Percentiles rank a stretch among this genome's conserved stretches.
Conservation (phyloP, 2,113 vertebrate genomes). For the Strigops habroptila region DNA sequence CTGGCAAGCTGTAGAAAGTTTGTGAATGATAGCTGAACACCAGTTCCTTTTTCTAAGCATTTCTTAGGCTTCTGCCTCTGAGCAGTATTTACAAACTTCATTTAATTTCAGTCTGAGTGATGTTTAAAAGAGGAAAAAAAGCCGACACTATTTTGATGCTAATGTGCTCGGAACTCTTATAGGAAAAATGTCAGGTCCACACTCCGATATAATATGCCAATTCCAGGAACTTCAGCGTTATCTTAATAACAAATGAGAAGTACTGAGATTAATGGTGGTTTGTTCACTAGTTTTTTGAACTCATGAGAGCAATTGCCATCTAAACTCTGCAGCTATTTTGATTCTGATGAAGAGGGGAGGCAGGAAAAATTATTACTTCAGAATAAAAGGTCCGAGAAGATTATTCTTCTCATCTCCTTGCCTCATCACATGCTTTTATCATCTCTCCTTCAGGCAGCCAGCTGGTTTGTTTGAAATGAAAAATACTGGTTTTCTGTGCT, state of each 20-base stretch:
- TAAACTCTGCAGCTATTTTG: background rate
- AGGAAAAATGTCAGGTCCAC: background rate
- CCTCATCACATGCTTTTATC: background rate
- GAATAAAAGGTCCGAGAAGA: background rate
- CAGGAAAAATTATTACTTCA: background rate
- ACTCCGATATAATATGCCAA: background rate
- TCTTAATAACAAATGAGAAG: background rate
- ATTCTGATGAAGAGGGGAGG: background rate
- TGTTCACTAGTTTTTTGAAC: background rate
- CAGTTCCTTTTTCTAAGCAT: background rate
- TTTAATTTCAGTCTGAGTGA: slow-evolving; percentile 24
- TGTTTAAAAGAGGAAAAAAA: background rate
- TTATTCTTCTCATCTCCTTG: background rate
- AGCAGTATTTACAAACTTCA: background rate
- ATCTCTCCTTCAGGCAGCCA: background rate
- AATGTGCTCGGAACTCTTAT: background rate
- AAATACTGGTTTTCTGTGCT: background rate
- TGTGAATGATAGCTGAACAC: background rate
- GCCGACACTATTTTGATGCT: background rate
- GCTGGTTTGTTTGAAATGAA: background rate
- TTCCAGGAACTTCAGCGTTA: background rate
- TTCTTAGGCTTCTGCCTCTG: background rate
- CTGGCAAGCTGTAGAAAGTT: background rate
- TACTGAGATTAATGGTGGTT: background rate
- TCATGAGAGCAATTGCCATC: background rate